Conservation (phyloP, 1,140 invertebrate species). For the Drosophila elegans region DNA sequence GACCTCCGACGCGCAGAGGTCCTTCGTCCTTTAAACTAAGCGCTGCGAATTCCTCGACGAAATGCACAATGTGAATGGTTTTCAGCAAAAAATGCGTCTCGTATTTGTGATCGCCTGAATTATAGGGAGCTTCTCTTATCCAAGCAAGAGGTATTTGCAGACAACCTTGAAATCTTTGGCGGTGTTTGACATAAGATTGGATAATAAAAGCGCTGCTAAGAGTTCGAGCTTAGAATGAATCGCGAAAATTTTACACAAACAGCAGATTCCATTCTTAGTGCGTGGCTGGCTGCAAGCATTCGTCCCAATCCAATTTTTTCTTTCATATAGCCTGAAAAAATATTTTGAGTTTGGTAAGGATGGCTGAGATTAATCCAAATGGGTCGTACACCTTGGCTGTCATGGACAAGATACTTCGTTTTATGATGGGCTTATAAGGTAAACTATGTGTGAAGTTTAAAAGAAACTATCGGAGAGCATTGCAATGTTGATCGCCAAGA, state of each 20-base stretch:
- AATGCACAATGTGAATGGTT: too few relatives aligned
- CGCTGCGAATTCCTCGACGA: too few relatives aligned
- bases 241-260: not conserved
- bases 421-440: not conserved
- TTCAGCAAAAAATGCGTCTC: too few relatives aligned
- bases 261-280: not conserved
- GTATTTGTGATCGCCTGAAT: too few relatives aligned
- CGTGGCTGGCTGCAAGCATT: not conserved
- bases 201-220: not conserved
- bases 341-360: not conserved
- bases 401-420: not conserved
- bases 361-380: not conserved
- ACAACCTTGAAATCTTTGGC: too few relatives aligned
- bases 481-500: not conserved
- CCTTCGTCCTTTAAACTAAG: too few relatives aligned
- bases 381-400: not conserved
- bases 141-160: not conserved
- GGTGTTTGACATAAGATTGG: too few relatives aligned
- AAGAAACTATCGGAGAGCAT: not conserved
- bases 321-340: not conserved
- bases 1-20: too few relatives aligned
- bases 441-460: not conserved
- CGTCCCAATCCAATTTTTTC: not conserved
- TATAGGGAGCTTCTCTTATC: too few relatives aligned
- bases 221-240: not conserved